Conservation (phyloP, 2,888 invertebrate genomes). For the Eristalinus sepulchralis region DNA sequence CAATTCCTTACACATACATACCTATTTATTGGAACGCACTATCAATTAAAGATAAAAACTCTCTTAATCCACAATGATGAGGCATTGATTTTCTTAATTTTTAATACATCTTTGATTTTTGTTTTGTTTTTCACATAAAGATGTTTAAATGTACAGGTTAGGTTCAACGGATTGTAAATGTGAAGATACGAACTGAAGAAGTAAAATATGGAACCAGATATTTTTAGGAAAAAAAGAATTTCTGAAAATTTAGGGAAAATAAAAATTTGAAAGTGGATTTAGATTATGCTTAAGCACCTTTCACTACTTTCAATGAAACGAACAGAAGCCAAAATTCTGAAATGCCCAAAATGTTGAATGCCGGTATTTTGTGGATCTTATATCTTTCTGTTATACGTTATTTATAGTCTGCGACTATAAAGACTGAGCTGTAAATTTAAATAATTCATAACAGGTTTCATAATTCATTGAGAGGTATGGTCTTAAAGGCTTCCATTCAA, state of each 20-base stretch:
- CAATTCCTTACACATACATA: slow-evolving; percentile 50
- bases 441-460: too few relatives aligned
- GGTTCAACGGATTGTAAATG: background rate
- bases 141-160: background rate
- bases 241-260: slow-evolving; percentile 46
- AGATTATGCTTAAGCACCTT: too few relatives aligned
- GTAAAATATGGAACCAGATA: slow-evolving; percentile 10
- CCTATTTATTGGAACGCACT: background rate
- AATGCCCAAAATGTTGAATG: too few relatives aligned
- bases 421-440: too few relatives aligned
- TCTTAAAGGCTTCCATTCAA: too few relatives aligned
- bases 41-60: background rate
- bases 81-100: background rate
- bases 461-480: too few relatives aligned
- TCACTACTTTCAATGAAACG: too few relatives aligned
- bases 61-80: background rate
- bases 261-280: too few relatives aligned
- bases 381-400: too few relatives aligned
- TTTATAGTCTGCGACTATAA: too few relatives aligned
- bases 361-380: too few relatives aligned
- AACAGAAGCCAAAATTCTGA: too few relatives aligned
- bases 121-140: background rate
- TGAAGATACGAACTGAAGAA: background rate
- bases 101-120: background rate
- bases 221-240: slow-evolving; percentile 51